These are phyloP conservation scores for Mesochorus sp. DNA, from an alignment of 2,888 invertebrate species.

Conservation along the genomic window DNA sequence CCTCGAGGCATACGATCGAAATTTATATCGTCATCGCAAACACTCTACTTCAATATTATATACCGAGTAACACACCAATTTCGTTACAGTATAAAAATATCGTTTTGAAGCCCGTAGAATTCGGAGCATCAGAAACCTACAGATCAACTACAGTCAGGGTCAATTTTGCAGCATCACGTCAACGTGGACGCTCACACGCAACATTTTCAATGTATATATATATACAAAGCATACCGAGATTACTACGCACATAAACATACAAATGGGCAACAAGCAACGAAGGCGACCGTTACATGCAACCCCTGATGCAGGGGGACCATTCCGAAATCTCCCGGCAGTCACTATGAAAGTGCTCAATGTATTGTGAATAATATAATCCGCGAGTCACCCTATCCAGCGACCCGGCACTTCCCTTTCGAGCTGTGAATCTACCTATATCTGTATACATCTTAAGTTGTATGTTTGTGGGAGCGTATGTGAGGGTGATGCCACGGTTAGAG, in stretches of 20 bases:
- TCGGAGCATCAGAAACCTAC: background rate
- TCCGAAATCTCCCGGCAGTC: constrained; percentile 70
- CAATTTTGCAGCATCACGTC: constrained; percentile 4
- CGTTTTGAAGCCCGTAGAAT: background rate
- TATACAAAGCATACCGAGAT: too few species aligned
- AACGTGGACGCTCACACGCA: background rate
- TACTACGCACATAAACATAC: constrained; percentile 14
- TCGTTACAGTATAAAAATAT: constrained; percentile 16
- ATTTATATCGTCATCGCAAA: background rate
- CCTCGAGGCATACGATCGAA: constrained; percentile 40
- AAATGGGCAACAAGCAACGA: constrained; percentile 46
- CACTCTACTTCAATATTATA: constrained; percentile 5
- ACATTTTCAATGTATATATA: too few species aligned
- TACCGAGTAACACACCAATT: too few species aligned
- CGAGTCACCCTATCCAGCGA: constrained; percentile 70
- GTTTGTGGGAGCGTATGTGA: constrained; percentile 41
- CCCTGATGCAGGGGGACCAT: constrained; percentile 61
- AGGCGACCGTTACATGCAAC: constrained; percentile 32
- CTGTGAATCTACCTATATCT: constrained; percentile 30
- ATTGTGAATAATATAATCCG: constrained; percentile 80
- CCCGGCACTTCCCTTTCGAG: constrained; percentile 53
- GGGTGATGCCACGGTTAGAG: constrained; percentile 40
- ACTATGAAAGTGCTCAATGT: constrained; percentile 79
- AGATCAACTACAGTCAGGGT: background rate
- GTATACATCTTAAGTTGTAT: constrained; percentile 42